Evolutionary conservation across 2,888 invertebrate species (phyloP), one percentile per base, ranked within the genome.

Genomic region (Leptarthrus brevirostris): DNA sequence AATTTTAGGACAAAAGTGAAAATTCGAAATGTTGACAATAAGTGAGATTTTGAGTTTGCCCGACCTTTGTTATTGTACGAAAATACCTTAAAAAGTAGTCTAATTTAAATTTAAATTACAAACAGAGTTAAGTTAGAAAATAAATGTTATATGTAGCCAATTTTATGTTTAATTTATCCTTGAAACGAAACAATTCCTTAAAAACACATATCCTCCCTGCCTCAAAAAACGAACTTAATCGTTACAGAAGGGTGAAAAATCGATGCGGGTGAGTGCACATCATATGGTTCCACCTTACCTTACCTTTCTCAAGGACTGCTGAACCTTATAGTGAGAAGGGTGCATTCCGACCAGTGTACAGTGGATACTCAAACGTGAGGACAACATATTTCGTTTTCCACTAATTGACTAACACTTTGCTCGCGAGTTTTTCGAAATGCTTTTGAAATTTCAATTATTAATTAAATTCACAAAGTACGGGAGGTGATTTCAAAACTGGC

Each of bases 121-220:
- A 12, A 40, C 8, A 6, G 40, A 40, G 12, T 40, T 40, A 40
- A 40, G 36, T 36, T 58, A 58, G 36, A 18, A 12, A 58, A 58
- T 58, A 58, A 58, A 58, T 58, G 58, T 58, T 58, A 58, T 58
- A 12, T 36, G 40, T 58, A 58, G 58, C 36, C 3, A 58, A 30
- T 20, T 8, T 16, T 24, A 5, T 1, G 24, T 56, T 30, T n/a
- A 56, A 5, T 30, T 30, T 30, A 5, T 8, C 30, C 1, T 2
- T 6, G 40, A n/a, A 40, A 40, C 40, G n/a, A 1, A 40, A 40
- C 40, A 3, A 12, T 40, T 40, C 2, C 12, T n/a, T n/a, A n/a
- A n/a, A n/a, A n/a, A n/a, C n/a, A n/a, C n/a, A n/a, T 12, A 3
- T 6, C 40, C 40, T 12, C 40, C n/a, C n/a, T 40, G 12, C 0